Conservation (phyloP, 2,113 vertebrate species). For the Steatornis caripensis region DNA sequence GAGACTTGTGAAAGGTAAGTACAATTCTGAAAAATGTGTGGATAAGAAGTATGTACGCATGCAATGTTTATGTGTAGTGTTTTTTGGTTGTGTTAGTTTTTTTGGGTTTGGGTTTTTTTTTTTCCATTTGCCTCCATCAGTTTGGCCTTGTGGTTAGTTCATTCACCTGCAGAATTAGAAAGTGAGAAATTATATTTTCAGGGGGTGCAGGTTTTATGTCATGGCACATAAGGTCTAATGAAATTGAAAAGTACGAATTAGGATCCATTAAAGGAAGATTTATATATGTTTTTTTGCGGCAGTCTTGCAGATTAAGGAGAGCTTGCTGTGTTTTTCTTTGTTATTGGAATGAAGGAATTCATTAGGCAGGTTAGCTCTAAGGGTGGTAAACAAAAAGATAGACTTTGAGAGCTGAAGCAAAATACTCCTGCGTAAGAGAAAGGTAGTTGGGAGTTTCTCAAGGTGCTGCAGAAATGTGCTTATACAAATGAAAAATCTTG, state of each 20-base stretch:
- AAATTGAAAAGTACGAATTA: background rate
- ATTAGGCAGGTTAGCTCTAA: background rate
- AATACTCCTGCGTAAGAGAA: background rate
- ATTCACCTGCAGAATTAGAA: background rate
- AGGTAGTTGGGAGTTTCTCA: background rate
- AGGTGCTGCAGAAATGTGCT: background rate
- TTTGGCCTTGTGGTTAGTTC: background rate
- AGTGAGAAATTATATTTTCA: background rate
- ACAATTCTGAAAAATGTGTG: background rate
- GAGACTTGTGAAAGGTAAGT: background rate
- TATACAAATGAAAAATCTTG: background rate
- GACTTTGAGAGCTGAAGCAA: background rate
- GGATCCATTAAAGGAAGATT: background rate
- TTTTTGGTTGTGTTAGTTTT: background rate
- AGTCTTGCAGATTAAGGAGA: background rate
- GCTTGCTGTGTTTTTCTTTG: background rate
- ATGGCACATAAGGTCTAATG: background rate
- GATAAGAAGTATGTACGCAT: background rate
- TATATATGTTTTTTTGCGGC: background rate
- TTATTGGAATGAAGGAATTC: background rate
- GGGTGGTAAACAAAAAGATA: background rate
- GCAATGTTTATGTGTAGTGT: background rate
- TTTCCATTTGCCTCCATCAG: background rate
- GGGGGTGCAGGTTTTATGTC: background rate
- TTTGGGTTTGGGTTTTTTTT: background rate